Conservation (phyloP, 2,797 vertebrate genomes). For the Argya squamiceps region DNA sequence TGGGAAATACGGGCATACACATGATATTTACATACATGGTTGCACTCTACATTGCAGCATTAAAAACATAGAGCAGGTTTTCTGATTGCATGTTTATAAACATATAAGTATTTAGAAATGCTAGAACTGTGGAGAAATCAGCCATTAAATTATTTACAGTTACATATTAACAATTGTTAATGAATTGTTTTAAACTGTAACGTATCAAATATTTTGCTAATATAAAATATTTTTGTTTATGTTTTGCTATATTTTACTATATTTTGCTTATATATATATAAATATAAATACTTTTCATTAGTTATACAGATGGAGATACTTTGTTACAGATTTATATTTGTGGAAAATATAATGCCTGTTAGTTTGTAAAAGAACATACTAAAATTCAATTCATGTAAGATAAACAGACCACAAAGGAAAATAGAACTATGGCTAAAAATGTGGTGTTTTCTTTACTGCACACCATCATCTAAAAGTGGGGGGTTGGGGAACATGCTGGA, state of each 20-base stretch:
- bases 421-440: neutral
- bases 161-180: neutral
- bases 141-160: neutral
- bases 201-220: neutral
- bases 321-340: neutral
- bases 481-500: neutral
- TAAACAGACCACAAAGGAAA: neutral
- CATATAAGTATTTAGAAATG: neutral
- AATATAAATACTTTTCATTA: neutral
- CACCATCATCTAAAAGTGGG: neutral
- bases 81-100: neutral
- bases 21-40: neutral
- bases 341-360: neutral
- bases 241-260: no score
- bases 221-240: no score
- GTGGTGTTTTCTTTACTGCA: neutral
- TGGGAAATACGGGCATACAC: neutral
- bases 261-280: no score
- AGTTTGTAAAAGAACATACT: neutral
- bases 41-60: neutral
- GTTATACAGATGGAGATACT: neutral
- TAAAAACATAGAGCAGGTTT: neutral
- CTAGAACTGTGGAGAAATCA: neutral
- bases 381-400: neutral
- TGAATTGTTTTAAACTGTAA: neutral